Evolutionary conservation across 1,140 invertebrate genomes (phyloP), one percentile per base, ranked within the genome.

Genomic region (Bradysia coprophila): DNA sequence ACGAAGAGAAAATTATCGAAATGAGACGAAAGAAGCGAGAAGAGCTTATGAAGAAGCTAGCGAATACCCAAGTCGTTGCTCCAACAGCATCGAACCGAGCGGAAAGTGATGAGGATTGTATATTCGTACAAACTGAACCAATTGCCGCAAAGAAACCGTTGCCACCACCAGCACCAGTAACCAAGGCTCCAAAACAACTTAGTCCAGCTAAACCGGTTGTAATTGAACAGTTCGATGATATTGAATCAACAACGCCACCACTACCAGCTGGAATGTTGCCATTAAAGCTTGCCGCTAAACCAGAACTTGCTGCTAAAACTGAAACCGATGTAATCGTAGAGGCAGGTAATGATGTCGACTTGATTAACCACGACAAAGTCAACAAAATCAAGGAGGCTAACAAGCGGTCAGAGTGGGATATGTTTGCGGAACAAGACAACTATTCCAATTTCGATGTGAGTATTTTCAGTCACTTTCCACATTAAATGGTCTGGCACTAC

Each of bases 1-100:
- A 93, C 59, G 91, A 94, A 57, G 87, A 95, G 61, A 76, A 78
- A 45, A 89, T 95, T 52, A 96, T 96, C 61, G 85, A 94, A 57
- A 75, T 76, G 53, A 69, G 88, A 49, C 72, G 92, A 46, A 87
- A 87, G 60, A 78, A 91, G 57, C 68, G 92, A 36, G 88, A 94
- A 64, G 85, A 87, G 56, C 64, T 97, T 2, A 56, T 94, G 24
- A 84, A 85, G 67, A 82, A 85, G n/a, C n/a, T n/a, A n/a, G n/a
- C 66, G 56, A 56, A 46, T 46, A 49, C n/a, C n/a, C n/a, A n/a
- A n/a, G n/a, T n/a, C n/a, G n/a, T n/a, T n/a, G n/a, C n/a, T n/a
- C n/a, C n/a, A n/a, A n/a, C n/a, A n/a, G n/a, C n/a, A n/a, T n/a
- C n/a, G n/a, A n/a, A n/a, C n/a, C n/a, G n/a, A n/a, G n/a, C n/a